phyloP scores from a whole-genome alignment of 2,888 invertebrate genomes.

The Drosophila falleni region DNA sequence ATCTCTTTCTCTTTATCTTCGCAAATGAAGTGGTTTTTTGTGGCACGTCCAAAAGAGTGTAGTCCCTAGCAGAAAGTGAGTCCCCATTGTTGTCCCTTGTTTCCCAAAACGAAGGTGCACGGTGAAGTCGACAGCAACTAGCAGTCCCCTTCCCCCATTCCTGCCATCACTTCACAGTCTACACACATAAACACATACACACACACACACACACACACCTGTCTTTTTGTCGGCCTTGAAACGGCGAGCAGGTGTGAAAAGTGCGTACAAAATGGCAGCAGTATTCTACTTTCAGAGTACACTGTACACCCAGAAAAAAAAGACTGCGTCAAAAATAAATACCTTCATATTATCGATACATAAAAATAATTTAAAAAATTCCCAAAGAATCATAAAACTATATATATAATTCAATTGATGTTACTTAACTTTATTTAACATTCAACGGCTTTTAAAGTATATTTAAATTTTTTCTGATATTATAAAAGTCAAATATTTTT shows the following conservation, averaged over 20 bases:
- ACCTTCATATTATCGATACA: too few relatives aligned
- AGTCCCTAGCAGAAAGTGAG: conserved; percentile 11
- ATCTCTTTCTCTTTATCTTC: background rate
- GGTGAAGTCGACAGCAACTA: conserved; percentile 41
- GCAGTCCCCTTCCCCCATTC: background rate
- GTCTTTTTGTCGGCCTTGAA: conserved; percentile 56
- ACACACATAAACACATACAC: background rate
- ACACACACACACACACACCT: background rate
- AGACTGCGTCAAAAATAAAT: too few relatives aligned
- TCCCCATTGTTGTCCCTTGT: conserved; percentile 8
- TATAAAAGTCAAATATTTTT: too few relatives aligned
- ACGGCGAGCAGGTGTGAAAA: conserved; percentile 74
- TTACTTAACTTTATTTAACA: too few relatives aligned
- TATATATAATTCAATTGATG: too few relatives aligned
- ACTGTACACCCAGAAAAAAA: background rate
- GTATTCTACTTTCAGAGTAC: conserved; percentile 10
- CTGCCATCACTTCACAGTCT: background rate
- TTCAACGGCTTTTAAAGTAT: too few relatives aligned
- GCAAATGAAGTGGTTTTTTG: conserved; percentile 19
- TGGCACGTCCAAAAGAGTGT: conserved; percentile 4
- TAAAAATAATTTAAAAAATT: too few relatives aligned
- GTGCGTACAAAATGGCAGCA: conserved; percentile 70
- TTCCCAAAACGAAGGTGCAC: conserved; percentile 9
- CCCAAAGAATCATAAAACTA: too few relatives aligned
- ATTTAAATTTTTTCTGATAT: too few relatives aligned